Conservation (phyloP, 2,113 vertebrate genomes). For the Istiophorus platypterus region DNA sequence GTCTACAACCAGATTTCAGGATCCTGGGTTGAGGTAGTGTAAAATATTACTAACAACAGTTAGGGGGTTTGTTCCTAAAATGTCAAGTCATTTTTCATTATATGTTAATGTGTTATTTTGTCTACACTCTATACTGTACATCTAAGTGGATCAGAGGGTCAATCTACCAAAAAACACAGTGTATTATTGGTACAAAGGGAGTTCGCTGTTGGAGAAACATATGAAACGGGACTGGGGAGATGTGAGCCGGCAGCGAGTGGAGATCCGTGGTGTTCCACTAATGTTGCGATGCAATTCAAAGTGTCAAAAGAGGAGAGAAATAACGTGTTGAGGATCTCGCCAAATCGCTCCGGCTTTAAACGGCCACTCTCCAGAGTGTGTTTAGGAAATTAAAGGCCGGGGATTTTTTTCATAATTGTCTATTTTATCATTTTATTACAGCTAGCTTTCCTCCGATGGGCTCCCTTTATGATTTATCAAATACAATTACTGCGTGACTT, state of each 20-base stretch:
- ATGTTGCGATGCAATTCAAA: slow-evolving; percentile 38
- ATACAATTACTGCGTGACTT: slow-evolving; percentile 84
- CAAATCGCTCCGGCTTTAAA: slow-evolving; percentile 60
- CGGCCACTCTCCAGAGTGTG: slow-evolving; percentile 70
- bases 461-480: slow-evolving; percentile 83
- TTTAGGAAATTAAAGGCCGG: slow-evolving; percentile 76
- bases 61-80: no score
- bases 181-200: neutral
- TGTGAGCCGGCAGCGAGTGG: neutral
- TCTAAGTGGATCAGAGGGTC: no score
- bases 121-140: no score
- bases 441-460: slow-evolving; percentile 79
- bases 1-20: no score
- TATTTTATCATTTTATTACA: slow-evolving; percentile 85
- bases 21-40: no score
- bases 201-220: neutral
- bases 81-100: neutral
- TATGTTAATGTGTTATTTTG: no score
- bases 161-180: neutral
- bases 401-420: slow-evolving; percentile 80
- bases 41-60: no score
- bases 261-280: neutral
- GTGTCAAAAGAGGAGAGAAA: slow-evolving; percentile 31
- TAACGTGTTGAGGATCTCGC: slow-evolving; percentile 49
- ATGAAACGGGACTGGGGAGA: neutral